Evolutionary conservation across 2,797 vertebrate genomes (phyloP).

Genomic region (Bradypus variegatus): DNA sequence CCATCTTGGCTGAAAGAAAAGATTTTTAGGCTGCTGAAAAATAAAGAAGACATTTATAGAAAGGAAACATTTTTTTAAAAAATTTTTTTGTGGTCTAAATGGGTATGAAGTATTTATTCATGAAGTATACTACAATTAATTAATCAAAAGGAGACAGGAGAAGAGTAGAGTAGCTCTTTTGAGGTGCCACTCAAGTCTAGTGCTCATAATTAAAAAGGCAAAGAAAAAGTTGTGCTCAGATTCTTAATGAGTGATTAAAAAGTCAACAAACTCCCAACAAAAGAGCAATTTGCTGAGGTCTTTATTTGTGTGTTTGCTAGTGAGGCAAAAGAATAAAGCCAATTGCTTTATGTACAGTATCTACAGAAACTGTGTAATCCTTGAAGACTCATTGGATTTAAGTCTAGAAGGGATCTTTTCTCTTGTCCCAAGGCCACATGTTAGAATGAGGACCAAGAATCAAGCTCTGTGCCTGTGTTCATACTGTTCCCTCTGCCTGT

Average conservation of each 20-base stretch:
- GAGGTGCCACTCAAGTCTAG: slow-evolving; percentile 31
- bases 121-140: slow-evolving; percentile 5
- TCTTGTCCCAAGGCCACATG: background rate
- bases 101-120: background rate
- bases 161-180: background rate
- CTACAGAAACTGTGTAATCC: background rate
- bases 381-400: background rate
- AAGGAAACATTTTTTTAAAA: background rate
- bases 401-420: background rate
- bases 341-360: background rate
- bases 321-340: background rate
- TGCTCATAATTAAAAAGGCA: slow-evolving; percentile 12
- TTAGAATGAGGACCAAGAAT: background rate
- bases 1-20: background rate
- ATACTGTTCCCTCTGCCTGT: background rate
- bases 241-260: slow-evolving; percentile 14
- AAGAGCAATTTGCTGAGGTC: background rate
- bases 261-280: background rate
- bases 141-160: slow-evolving; percentile 26
- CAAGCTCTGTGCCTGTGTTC: background rate
- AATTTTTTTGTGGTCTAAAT: background rate
- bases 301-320: background rate
- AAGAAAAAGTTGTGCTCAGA: background rate
- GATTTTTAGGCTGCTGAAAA: background rate
- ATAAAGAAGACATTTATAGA: background rate